Evolutionary conservation across 2,113 vertebrate species (phyloP), one percentile per base, ranked within the genome.

Genomic region (Rhea pennata): DNA sequence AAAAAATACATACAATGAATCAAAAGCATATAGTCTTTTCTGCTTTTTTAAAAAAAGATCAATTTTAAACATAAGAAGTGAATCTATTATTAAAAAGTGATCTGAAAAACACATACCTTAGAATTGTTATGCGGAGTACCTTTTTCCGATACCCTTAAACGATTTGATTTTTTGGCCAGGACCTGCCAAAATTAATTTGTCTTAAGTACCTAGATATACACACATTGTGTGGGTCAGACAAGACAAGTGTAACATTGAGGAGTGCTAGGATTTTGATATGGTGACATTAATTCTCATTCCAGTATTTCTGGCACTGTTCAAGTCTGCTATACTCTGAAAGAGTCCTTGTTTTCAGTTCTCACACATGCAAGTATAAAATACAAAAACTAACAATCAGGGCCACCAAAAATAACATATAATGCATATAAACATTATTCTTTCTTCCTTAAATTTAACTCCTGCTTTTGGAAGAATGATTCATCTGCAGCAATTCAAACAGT

Each of bases 131-230:
- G 27, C 36, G 94, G 88, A 79, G 92, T 75, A 92, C 97, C 97
- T 62, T 77, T 95, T 33, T 96, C 96, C 26, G 72, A 72, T 27
- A 84, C 46, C 93, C 91, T 97, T 26, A 65, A 64, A 23, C 67
- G 65, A 50, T 90, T 94, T 3, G 90, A 67, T 50, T 97, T 98
- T 71, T 97, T 98, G 33, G 96, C 96, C 79, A 97, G 48, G 27
- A 92, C 92, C 97, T 98, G 72, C 64, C 79, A 88, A 87, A 51
- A 83, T 46, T 29, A 90, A 78, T 36, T 66, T 22, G 1, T 74
- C 39, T 70, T 23, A 79, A 66, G 42, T n/a, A 46, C 21, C 33
- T 12, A 10, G 5, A 24, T 39, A 44, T 56, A 53, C 2, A 44
- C 4, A 44, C 5, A 31, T 31, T 58, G 56, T 4, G 2, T 10